Base-by-base conservation (phyloP, 2,888 invertebrate species). In the Teleiodes luculella region DNA sequence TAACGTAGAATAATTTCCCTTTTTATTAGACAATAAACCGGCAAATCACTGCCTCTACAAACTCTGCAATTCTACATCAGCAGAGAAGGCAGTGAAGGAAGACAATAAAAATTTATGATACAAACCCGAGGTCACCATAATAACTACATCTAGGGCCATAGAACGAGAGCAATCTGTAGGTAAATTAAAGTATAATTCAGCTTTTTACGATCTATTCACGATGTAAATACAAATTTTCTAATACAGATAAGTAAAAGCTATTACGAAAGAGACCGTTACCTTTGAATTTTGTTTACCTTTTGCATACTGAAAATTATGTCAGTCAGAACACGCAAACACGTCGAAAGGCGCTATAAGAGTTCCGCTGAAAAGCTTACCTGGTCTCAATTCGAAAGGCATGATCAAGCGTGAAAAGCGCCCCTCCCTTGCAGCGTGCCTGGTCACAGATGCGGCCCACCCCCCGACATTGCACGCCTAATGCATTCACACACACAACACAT, bases 361-460 rank as follows among this genome's bases (percentile, higher is more conserved):
- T 55, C 49, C 46, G 52, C 63, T 74, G 68, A 72, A 76, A 78
- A 72, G 70, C 83, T 82, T 73, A 88, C 88, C 88, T 88, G 87
- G 76, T 87, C 86, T 83, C 78, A 76, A 69, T 70, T 87, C 88
- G 82, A 82, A 87, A 72, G 88, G 88, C 88, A 87, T 88, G 80
- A 77, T 80, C 76, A 80, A 74, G 77, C 78, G 82, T 80, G 77
- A 76, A 80, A 75, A 73, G 69, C 76, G 76, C 80, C 81, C 82
- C 80, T 78, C 79, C 79, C 77, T 72, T 76, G 70, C 76, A 74
- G 69, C 63, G 46, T 65, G 64, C 70, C 66, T 73, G 65, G 79
- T 85, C 84, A 86, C 82, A 78, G 78, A 67, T 67, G 63, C 76
- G 76, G 73, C 71, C 74, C 79, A 61, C 68, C 65, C 59, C 78